Base-by-base conservation (phyloP, 2,888 invertebrate species). In the Ornithoptera alexandrae region DNA sequence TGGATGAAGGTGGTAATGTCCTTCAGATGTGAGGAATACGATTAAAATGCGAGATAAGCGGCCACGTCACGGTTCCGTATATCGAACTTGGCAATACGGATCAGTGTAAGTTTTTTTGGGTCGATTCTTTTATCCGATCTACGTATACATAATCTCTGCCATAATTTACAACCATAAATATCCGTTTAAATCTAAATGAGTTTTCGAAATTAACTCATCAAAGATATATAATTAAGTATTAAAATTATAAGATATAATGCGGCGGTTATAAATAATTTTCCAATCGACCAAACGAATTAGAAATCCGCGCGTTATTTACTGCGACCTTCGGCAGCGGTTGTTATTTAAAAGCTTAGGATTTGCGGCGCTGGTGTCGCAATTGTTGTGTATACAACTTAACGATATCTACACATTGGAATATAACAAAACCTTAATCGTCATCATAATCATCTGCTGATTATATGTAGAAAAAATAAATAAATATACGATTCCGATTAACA, bases 291-390 rank as follows among this genome's bases (percentile, higher is more conserved):
- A 46, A 75, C 73, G 74, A 76, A 77, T 75, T 75, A 75, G 76
- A 76, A 77, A 77, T 73, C 74, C 72, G 72, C 74, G 72, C 74
- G 73, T 77, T 74, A 77, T 77, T 75, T 74, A 75, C 74, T 70
- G 70, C 74, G 77, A 77, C 77, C 77, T 77, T 74, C 73, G 73
- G 42, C 67, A 64, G 63, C 72, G 66, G 18, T 74, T 79, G 81
- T 85, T 83, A 84, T 84, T 84, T 82, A 86, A 86, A 84, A 86
- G 86, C 86, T 81, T 83, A 79, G 85, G 84, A 84, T 85, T 82
- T 77, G 81, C 81, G 84, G 56, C n/a, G 46, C 46, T 46, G 12
- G 46, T 46, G 46, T 15, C 15, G 46, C 46, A 46, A 46, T 46
- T 2, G 15, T 46, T 10, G 12, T 12, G 42, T 42, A 42, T 30